Conservation (phyloP, 2,797 vertebrate genomes). For the Falco berigora region DNA sequence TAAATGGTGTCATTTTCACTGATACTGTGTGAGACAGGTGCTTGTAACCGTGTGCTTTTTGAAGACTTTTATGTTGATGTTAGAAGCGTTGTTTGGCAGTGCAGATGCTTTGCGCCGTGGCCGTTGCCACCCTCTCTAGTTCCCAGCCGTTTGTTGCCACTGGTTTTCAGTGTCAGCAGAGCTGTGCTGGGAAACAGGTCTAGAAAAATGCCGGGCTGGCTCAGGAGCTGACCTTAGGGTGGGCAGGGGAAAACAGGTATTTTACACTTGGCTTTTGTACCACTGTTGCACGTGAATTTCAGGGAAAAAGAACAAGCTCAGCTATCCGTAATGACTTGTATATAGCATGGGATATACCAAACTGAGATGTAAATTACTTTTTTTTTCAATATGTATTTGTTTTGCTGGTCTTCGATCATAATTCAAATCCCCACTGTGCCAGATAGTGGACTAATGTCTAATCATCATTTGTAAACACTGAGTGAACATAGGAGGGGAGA, state of each 20-base stretch:
- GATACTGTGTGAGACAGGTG: neutral
- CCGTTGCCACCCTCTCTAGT: neutral
- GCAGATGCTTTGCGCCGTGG: neutral
- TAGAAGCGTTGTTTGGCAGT: neutral
- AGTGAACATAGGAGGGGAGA: neutral
- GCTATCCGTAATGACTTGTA: neutral
- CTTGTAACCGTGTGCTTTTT: fast-evolving
- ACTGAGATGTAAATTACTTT: neutral
- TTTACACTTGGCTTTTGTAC: neutral
- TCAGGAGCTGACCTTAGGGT: neutral
- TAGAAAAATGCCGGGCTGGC: neutral
- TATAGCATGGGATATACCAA: neutral
- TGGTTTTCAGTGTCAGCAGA: neutral
- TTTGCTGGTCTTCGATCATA: neutral
- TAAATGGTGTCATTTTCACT: neutral
- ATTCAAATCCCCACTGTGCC: neutral
- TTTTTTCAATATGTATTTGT: neutral
- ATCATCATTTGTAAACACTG: neutral
- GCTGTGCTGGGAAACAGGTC: neutral
- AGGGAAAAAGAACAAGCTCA: neutral
- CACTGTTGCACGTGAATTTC: neutral
- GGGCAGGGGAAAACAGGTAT: neutral
- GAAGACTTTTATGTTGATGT: neutral
- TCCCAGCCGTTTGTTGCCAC: neutral
- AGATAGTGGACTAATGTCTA: neutral